Conservation (phyloP, 2,888 invertebrate species). For the Entomobrya proxima region DNA sequence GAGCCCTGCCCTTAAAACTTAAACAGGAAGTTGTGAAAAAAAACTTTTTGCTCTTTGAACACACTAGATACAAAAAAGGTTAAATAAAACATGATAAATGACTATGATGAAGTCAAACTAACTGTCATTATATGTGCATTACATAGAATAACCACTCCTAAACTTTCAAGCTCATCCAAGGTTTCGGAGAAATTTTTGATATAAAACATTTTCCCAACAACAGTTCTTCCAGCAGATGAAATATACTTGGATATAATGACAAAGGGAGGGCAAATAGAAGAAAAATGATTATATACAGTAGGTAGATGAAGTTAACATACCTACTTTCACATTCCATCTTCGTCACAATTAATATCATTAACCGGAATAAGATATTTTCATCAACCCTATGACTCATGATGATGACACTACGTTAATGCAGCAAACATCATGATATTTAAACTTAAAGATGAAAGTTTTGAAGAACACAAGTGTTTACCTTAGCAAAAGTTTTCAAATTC, state of each 20-base stretch:
- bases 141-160: too few relatives aligned
- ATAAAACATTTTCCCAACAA: not conserved
- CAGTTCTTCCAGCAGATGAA: not conserved
- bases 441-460: conserved; percentile 57
- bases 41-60: conserved; percentile 12
- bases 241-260: conserved; percentile 5
- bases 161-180: too few relatives aligned
- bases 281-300: not conserved
- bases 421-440: conserved; percentile 12
- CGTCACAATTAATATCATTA: not conserved
- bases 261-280: not conserved
- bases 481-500: conserved; percentile 39
- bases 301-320: not conserved
- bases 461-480: conserved; percentile 30
- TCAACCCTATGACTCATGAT: not conserved
- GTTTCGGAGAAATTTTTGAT: not conserved
- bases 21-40: conserved; percentile 51
- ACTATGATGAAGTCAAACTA: conserved; percentile 1
- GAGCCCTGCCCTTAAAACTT: conserved; percentile 48
- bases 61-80: not conserved
- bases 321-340: not conserved
- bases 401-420: not conserved
- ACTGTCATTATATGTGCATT: not conserved
- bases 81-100: conserved; percentile 39
- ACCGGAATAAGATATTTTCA: not conserved